These are phyloP conservation scores for Capitulum mitella DNA, from an alignment of 2,888 invertebrate species.

Conservation along the genomic window DNA sequence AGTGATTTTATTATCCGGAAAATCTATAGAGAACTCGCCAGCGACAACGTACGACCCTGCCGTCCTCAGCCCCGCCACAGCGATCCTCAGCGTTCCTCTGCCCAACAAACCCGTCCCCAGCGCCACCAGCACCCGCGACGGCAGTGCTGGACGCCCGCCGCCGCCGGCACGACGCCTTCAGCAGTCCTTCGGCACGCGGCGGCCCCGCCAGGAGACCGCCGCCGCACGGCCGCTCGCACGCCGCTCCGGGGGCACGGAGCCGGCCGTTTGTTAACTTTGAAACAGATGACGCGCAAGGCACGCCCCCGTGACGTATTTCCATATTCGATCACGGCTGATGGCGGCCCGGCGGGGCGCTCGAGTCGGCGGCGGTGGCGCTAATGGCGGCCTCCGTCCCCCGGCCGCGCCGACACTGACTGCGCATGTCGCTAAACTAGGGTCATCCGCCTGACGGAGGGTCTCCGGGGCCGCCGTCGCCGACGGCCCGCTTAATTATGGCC, in stretches of 20 bases:
- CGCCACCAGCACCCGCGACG: too few species aligned
- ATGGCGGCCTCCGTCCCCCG: not conserved
- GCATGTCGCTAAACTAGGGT: conserved; percentile 23
- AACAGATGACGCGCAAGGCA: conserved; percentile 15
- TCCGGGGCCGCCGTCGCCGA: not conserved
- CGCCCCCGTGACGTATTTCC: conserved; percentile 15
- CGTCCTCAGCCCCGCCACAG: too few species aligned
- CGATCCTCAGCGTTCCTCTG: too few species aligned
- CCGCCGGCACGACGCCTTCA: too few species aligned
- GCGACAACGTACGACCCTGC: too few species aligned
- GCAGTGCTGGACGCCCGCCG: too few species aligned
- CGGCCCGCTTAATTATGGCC: not conserved
- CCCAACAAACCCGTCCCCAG: too few species aligned
- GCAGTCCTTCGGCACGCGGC: too few species aligned
- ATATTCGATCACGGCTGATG: conserved; percentile 19
- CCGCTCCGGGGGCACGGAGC: not conserved
- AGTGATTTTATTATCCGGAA: too few species aligned
- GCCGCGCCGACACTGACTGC: not conserved
- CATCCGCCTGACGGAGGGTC: conserved; percentile 1
- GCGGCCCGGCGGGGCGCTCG: not conserved
- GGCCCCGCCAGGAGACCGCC: too few species aligned
- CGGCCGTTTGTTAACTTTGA: conserved; percentile 18
- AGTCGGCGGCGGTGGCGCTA: not conserved
- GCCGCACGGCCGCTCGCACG: not conserved
- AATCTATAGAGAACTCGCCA: too few species aligned